A percentile compares a stretch with the other conserved stretches of the same genome.
Evolutionary conservation across 2,888 invertebrate species (phyloP).

Genomic region (Ceriagrion tenellum): DNA sequence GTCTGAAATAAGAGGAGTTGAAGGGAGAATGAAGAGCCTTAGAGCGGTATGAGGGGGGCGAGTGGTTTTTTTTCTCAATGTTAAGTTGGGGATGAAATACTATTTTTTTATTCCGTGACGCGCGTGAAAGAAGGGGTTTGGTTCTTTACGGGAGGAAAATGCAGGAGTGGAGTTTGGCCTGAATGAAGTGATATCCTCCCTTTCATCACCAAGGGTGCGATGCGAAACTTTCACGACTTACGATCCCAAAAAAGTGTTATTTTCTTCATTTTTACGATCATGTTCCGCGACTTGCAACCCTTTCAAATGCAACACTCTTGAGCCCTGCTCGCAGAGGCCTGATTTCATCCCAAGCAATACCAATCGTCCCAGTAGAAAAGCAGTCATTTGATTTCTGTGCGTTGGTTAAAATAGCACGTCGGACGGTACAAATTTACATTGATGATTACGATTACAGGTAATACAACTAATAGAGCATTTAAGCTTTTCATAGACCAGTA

Average conservation of each 20-base stretch:
- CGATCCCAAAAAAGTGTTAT: background rate
- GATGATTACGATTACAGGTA: no score
- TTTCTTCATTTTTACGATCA: background rate
- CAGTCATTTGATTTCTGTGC: no score
- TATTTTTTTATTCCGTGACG: background rate
- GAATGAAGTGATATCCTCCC: background rate
- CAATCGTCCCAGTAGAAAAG: no score
- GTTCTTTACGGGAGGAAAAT: background rate
- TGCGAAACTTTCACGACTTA: conserved; percentile 11
- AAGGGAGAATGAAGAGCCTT: conserved; percentile 1
- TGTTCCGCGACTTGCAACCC: background rate
- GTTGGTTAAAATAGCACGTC: no score
- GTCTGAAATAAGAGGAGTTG: background rate
- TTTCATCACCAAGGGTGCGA: background rate
- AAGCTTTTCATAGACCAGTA: no score
- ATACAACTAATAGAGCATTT: no score
- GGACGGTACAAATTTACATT: no score
- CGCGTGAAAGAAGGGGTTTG: background rate
- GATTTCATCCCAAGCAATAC: no score
- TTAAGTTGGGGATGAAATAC: background rate
- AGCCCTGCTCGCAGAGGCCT: no score
- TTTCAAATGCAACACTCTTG: no score
- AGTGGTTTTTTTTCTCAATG: background rate
- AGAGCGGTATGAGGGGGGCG: background rate
- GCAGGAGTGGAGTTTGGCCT: background rate